These are phyloP conservation scores for Boloria selene DNA, from an alignment of 2,888 invertebrate genomes.

Conservation along the genomic window DNA sequence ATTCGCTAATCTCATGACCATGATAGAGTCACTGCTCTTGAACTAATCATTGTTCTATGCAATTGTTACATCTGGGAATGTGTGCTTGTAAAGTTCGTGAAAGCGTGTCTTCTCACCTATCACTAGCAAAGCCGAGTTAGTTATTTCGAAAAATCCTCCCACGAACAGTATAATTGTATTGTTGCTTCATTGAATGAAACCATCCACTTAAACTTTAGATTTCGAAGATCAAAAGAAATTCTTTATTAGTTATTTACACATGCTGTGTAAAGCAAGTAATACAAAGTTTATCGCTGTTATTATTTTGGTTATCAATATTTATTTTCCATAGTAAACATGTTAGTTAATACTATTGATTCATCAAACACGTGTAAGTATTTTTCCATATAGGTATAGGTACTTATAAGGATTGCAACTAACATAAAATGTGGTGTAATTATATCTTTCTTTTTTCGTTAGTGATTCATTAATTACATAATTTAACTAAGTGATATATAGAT, in stretches of 20 bases:
- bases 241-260: slow-evolving; percentile 14
- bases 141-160: slow-evolving; percentile 43
- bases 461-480: no score
- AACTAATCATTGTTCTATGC: slow-evolving; percentile 65
- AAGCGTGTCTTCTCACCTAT: slow-evolving; percentile 72
- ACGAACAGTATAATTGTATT: slow-evolving; percentile 46
- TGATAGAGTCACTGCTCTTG: slow-evolving; percentile 54
- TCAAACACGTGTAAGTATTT: no score
- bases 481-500: no score
- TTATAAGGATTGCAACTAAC: no score
- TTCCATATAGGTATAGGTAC: no score
- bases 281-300: no score
- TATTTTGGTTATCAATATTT: no score
- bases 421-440: no score
- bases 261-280: neutral
- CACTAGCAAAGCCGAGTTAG: slow-evolving; percentile 40
- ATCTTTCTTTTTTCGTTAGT: no score
- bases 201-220: slow-evolving; percentile 37
- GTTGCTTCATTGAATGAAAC: slow-evolving; percentile 37
- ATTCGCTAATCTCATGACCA: slow-evolving; percentile 42
- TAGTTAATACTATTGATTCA: no score
- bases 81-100: slow-evolving; percentile 57
- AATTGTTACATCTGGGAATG: slow-evolving; percentile 65
- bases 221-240: slow-evolving; percentile 34
- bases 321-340: no score